phyloP scores from a whole-genome alignment of 2,888 invertebrate species.

The Microplitis deprimator region DNA sequence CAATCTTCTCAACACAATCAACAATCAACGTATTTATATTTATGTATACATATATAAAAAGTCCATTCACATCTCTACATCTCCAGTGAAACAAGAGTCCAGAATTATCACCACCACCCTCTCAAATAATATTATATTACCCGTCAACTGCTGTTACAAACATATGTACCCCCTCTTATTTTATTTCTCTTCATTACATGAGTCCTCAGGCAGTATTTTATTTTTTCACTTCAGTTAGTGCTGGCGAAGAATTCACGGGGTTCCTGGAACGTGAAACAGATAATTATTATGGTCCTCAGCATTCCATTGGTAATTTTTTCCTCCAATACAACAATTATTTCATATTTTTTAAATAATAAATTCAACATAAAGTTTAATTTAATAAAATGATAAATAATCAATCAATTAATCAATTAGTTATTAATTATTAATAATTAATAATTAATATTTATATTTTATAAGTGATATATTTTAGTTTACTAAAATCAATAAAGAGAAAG shows the following conservation, averaged over 20 bases:
- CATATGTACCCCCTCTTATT: constrained; percentile 27
- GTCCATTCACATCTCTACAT: constrained; percentile 24
- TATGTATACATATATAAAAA: constrained; percentile 46
- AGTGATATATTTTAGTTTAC: no score
- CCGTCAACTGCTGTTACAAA: neutral
- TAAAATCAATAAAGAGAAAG: no score
- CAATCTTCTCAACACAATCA: constrained; percentile 28
- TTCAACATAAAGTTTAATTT: neutral
- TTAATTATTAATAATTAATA: neutral
- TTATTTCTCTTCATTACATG: constrained; percentile 40
- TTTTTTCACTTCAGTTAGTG: constrained; percentile 43
- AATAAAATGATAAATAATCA: neutral
- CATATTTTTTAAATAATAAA: neutral
- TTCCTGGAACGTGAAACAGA: constrained; percentile 62
- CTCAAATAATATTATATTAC: constrained; percentile 13
- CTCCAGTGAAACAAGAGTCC: neutral
- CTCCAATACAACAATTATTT: neutral
- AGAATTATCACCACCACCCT: constrained; percentile 2
- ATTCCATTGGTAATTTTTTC: constrained; percentile 47
- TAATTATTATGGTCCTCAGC: constrained; percentile 59
- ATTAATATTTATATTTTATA: no score
- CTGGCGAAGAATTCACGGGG: constrained; percentile 49
- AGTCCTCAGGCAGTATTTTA: constrained; percentile 49
- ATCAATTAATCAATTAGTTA: neutral
- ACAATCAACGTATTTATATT: constrained; percentile 54